These are phyloP conservation scores for Pachyrhynchus sulphureomaculatus DNA, from an alignment of 1,140 invertebrate genomes.

Conservation along the genomic window DNA sequence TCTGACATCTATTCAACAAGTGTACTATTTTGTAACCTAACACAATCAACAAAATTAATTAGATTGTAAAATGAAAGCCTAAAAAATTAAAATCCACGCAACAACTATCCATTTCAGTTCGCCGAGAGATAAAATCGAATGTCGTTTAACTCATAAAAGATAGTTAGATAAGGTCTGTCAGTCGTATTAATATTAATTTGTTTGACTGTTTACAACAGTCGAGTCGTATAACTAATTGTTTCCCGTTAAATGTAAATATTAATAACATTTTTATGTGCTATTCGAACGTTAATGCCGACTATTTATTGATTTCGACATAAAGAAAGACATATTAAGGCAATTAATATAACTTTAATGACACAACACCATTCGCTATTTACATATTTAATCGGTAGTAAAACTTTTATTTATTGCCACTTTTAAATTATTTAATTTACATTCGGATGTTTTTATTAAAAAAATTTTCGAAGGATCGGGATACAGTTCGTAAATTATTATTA, in stretches of 20 bases:
- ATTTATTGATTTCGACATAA: slow-evolving; percentile 26
- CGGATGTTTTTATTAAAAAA: slow-evolving; percentile 10
- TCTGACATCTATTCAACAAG: no score
- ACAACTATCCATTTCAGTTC: no score
- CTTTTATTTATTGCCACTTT: slow-evolving; percentile 15
- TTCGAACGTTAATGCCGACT: slow-evolving; percentile 11
- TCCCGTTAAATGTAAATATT: slow-evolving; percentile 32
- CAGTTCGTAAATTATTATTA: background rate
- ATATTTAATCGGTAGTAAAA: slow-evolving; percentile 14
- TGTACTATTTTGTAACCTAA: no score
- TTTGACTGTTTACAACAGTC: slow-evolving; percentile 20
- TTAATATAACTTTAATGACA: slow-evolving; percentile 22
- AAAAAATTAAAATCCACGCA: no score
- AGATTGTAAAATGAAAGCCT: no score
- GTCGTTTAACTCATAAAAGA: no score
- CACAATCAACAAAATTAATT: no score
- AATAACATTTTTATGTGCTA: slow-evolving; percentile 29
- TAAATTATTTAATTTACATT: slow-evolving; percentile 10
- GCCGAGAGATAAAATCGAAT: no score
- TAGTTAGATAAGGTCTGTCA: no score
- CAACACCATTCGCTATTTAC: slow-evolving; percentile 10
- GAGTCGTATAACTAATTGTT: slow-evolving; percentile 30
- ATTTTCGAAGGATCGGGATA: background rate
- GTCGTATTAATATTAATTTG: slow-evolving; percentile 26
- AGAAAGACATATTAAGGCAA: slow-evolving; percentile 20